Percentiles rank a stretch among this genome's conserved stretches.
Conservation (phyloP, 2,797 vertebrate species). For the Lithobates pipiens region DNA sequence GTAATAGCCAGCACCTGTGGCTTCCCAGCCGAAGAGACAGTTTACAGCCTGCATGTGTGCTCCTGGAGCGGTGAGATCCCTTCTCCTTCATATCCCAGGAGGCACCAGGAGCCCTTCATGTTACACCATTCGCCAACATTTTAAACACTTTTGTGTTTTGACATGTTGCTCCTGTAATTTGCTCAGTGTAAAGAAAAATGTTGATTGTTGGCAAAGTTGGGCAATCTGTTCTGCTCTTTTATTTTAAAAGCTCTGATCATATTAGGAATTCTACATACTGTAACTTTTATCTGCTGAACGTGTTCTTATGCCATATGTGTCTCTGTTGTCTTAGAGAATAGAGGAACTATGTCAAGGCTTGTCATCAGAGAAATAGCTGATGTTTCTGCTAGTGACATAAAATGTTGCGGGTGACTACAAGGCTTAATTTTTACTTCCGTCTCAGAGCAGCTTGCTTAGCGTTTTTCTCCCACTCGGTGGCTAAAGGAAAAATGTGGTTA, state of each 20-base stretch:
- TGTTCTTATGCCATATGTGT: background rate
- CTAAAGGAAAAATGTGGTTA: conserved; percentile 46
- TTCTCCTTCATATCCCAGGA: no score
- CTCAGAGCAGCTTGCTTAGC: conserved; percentile 27
- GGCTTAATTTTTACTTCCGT: conserved; percentile 25
- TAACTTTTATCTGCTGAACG: background rate
- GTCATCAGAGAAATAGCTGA: conserved; percentile 44
- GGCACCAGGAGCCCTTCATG: no score
- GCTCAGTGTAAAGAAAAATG: no score
- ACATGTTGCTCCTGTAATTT: background rate
- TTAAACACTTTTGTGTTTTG: no score
- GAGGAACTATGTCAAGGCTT: conserved; percentile 25
- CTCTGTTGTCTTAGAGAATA: background rate
- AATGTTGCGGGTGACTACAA: conserved; percentile 26
- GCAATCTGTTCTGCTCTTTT: no score
- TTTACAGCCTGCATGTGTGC: no score
- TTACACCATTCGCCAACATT: no score
- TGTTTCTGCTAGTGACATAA: conserved; percentile 1
- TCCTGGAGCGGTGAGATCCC: no score
- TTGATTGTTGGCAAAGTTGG: no score
- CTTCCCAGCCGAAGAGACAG: no score
- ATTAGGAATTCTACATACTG: background rate
- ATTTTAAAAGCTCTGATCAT: no score
- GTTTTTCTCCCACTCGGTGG: conserved; percentile 23
- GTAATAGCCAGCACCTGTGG: no score